Evolutionary conservation across 1,140 invertebrate genomes (phyloP), one percentile per base, ranked within the genome.

Genomic region (Papilio xuthus): DNA sequence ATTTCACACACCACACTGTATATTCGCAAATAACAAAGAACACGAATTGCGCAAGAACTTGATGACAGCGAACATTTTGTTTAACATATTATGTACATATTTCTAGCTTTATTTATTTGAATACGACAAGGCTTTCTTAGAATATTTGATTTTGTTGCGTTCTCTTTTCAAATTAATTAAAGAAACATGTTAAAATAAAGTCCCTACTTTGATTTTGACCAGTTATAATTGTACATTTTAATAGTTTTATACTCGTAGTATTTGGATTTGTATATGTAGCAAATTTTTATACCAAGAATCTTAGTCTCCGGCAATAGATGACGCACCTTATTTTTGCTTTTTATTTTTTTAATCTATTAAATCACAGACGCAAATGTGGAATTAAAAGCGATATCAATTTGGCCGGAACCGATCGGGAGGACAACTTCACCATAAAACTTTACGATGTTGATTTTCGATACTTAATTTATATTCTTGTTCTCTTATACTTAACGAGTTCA

Each of bases 1-100:
- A 53, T n/a, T 15, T 18, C 13, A n/a, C 47, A 13, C 18, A 15
- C 18, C 50, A 53, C 50, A 18, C 86, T 80, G 89, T 88, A 86
- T 86, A 85, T 86, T 81, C 79, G 50, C 28, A 32, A 26, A 63
- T 63, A 63, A 74, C 44, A 53, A 32, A 74, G 44, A 74, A 56
- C 26, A 32, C 13, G 72, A 74, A 74, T 53, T 74, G 28, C 26
- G 72, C 42, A 56, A 53, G 8, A 74, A 74, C n/a, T 74, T 74
- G 26, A 50, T 74, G 44, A 50, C 41, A 47, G 2, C 32, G 18
- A 74, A 13, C 26, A 26, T 50, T 53, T 56, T 53, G 42, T 47
- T 73, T 73, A 23, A 73, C 20, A 73, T 53, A 50, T 47, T 44
- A n/a, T n/a, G 2, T 3, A 32, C 32, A 32, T 32, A 32, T 32